Conservation (phyloP, 2,113 vertebrate genomes). For the Manacus vitellinus region DNA sequence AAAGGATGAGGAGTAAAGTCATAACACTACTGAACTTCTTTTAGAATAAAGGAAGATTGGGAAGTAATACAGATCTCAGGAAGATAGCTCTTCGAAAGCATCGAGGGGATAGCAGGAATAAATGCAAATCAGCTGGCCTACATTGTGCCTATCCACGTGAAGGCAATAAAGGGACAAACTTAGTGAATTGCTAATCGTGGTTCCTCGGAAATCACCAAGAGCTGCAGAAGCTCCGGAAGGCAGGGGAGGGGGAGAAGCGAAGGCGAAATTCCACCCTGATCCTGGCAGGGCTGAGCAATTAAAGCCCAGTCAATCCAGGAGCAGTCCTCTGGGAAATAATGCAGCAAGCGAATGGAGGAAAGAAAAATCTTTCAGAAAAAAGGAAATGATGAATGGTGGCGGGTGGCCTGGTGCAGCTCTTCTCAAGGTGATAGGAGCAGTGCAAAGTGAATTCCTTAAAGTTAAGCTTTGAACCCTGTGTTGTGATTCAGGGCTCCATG, state of each 20-base stretch:
- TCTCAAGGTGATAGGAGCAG: neutral
- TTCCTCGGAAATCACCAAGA: neutral
- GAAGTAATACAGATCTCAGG: neutral
- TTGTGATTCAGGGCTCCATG: neutral
- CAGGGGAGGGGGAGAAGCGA: neutral
- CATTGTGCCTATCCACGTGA: rapidly evolving
- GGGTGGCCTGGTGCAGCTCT: neutral
- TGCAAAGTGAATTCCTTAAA: conserved; percentile 12
- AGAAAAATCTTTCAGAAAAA: conserved; percentile 36
- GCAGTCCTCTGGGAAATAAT: conserved; percentile 50
- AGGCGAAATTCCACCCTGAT: conserved; percentile 40
- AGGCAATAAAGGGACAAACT: neutral
- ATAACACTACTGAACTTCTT: neutral
- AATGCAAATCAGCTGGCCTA: neutral
- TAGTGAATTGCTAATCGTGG: neutral
- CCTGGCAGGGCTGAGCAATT: conserved; percentile 24
- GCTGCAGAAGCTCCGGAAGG: neutral
- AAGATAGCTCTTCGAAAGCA: neutral
- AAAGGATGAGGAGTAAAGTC: neutral
- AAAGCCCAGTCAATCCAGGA: conserved; percentile 59
- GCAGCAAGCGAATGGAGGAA: neutral
- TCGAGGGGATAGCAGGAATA: neutral
- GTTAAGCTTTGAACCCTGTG: neutral
- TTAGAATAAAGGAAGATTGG: neutral
- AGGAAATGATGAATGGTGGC: conserved; percentile 25